phyloP scores from a whole-genome alignment of 2,888 invertebrate species.

The Oeneis ivallda region DNA sequence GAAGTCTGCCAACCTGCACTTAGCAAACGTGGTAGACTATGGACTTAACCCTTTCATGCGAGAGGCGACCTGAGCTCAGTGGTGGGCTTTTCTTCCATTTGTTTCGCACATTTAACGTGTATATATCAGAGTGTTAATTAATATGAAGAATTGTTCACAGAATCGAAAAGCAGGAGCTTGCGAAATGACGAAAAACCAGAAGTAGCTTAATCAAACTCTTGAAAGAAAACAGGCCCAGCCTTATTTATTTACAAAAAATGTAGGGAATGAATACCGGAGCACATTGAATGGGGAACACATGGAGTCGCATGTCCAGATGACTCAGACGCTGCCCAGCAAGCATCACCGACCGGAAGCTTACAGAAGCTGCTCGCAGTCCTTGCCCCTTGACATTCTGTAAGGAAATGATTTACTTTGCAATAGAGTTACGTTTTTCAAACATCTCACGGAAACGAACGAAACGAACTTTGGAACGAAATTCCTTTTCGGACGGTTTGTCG shows the following conservation, averaged over 20 bases:
- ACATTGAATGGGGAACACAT: constrained; percentile 66
- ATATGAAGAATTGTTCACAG: constrained; percentile 26
- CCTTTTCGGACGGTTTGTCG: too few species aligned
- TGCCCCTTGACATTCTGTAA: constrained; percentile 80
- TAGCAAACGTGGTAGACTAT: too few species aligned
- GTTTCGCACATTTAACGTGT: too few species aligned
- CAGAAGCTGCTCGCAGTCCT: constrained; percentile 75
- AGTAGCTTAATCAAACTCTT: constrained; percentile 5
- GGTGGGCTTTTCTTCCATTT: too few species aligned
- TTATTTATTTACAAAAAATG: constrained; percentile 40
- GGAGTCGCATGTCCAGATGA: constrained; percentile 74
- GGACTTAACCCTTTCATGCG: too few species aligned
- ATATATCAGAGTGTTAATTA: background rate
- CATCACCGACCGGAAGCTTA: constrained; percentile 69
- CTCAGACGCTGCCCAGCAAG: constrained; percentile 62
- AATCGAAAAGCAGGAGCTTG: constrained; percentile 20
- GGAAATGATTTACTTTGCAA: too few species aligned
- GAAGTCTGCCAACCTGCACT: too few species aligned
- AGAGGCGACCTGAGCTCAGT: too few species aligned
- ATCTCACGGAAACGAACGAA: too few species aligned
- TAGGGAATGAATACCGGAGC: constrained; percentile 32
- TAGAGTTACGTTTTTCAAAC: too few species aligned
- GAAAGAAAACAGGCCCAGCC: background rate
- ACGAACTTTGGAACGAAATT: too few species aligned
- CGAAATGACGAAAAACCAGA: constrained; percentile 22